Evolutionary conservation across 2,797 vertebrate genomes (phyloP).

Genomic region (Microchirus variegatus): DNA sequence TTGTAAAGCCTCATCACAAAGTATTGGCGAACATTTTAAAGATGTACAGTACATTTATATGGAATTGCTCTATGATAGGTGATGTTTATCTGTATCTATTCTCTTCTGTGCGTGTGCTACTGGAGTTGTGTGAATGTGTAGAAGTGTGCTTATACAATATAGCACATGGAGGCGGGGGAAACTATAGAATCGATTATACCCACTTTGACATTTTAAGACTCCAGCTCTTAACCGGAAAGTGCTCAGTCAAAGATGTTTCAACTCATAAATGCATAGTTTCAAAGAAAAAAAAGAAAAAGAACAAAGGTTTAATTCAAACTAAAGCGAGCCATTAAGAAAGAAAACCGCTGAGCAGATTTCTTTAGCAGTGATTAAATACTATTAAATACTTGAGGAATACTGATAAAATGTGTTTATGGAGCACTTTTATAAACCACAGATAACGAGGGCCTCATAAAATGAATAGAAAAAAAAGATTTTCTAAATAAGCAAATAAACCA

Average conservation of each 20-base stretch:
- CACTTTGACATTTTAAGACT: constrained; percentile 46
- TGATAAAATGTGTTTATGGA: too few relatives aligned
- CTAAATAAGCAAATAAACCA: too few relatives aligned
- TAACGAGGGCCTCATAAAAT: too few relatives aligned
- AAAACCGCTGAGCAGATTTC: constrained; percentile 1
- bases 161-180: constrained; percentile 12
- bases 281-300: too few relatives aligned
- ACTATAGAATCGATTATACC: constrained; percentile 24
- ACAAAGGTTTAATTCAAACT: constrained; percentile 27
- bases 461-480: too few relatives aligned
- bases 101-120: background rate
- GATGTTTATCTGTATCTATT: background rate
- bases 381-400: too few relatives aligned
- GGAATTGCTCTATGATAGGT: background rate
- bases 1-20: background rate
- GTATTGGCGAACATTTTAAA: background rate
- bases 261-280: constrained; percentile 18
- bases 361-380: too few relatives aligned
- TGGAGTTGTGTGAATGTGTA: constrained; percentile 3
- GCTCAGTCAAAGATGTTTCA: constrained; percentile 33
- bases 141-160: background rate
- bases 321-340: constrained; percentile 28
- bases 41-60: background rate
- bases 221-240: constrained; percentile 49
- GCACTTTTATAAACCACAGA: too few relatives aligned